Conservation (phyloP, 2,888 invertebrate species). For the Tholera decimalis region DNA sequence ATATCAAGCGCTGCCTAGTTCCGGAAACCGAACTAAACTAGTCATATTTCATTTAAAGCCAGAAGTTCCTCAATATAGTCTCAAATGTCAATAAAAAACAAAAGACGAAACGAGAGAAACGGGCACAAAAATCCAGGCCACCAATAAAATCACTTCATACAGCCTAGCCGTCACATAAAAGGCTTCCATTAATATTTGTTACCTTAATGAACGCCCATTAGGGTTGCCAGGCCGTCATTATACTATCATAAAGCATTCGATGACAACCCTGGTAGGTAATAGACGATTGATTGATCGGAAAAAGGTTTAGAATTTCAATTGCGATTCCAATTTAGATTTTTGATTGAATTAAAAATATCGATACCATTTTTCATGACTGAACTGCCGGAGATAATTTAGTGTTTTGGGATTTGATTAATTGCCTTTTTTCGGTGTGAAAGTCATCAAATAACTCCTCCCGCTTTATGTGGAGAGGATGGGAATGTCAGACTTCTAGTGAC, state of each 20-base stretch:
- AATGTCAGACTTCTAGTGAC: too few relatives aligned
- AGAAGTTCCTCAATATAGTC: neutral
- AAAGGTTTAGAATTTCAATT: slow-evolving; percentile 65
- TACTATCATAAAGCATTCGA: slow-evolving; percentile 50
- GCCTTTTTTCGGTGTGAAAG: too few relatives aligned
- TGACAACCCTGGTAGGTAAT: slow-evolving; percentile 64
- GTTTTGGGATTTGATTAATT: slow-evolving; percentile 37
- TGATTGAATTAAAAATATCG: slow-evolving; percentile 61
- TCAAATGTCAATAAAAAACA: neutral
- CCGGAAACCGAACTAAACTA: too few relatives aligned
- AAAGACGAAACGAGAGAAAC: neutral
- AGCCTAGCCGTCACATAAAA: slow-evolving; percentile 43
- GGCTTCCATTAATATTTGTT: slow-evolving; percentile 60
- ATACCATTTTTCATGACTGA: slow-evolving; percentile 43
- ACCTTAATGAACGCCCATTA: slow-evolving; percentile 61
- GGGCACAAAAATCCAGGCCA: neutral
- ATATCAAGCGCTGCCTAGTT: too few relatives aligned
- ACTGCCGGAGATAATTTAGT: slow-evolving; percentile 26
- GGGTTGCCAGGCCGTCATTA: slow-evolving; percentile 59
- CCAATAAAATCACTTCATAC: slow-evolving; percentile 46
- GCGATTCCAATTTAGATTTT: slow-evolving; percentile 52
- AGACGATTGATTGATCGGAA: slow-evolving; percentile 61
- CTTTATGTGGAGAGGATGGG: too few relatives aligned
- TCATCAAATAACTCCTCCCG: too few relatives aligned
- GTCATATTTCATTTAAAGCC: too few relatives aligned